Percentiles rank a stretch among this genome's conserved stretches.
Conservation (phyloP, 2,888 invertebrate species). For the Meiosimyza platycephala region DNA sequence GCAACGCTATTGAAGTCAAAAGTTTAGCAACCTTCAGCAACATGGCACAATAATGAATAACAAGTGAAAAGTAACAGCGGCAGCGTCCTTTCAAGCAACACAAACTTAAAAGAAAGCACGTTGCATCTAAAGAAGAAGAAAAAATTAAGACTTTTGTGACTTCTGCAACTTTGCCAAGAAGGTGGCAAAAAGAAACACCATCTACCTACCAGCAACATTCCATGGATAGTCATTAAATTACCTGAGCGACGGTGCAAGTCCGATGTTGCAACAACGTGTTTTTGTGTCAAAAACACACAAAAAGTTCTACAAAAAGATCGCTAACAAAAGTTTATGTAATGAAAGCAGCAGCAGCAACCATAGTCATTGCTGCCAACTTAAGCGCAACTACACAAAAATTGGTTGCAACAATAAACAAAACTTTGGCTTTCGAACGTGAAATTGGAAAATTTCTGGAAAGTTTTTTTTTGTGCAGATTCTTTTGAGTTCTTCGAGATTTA, state of each 20-base stretch:
- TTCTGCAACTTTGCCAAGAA: no score
- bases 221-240: constrained; percentile 49
- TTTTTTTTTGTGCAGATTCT: constrained; percentile 37
- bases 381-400: constrained; percentile 20
- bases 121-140: no score
- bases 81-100: no score
- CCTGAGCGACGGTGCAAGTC: constrained; percentile 35
- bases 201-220: neutral
- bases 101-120: no score
- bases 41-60: no score
- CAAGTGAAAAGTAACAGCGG: no score
- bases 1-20: no score
- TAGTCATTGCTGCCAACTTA: constrained; percentile 10
- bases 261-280: no score
- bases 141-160: no score
- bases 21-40: no score
- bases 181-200: no score
- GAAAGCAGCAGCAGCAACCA: neutral
- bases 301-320: neutral
- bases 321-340: neutral
- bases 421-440: constrained; percentile 23
- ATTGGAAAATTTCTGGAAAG: constrained; percentile 39
- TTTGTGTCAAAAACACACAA: neutral
- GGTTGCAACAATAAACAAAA: constrained; percentile 29
- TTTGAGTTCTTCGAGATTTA: no score